These are phyloP conservation scores for Meloidogyne hapla DNA, from an alignment of 1,140 invertebrate species.

Conservation along the genomic window DNA sequence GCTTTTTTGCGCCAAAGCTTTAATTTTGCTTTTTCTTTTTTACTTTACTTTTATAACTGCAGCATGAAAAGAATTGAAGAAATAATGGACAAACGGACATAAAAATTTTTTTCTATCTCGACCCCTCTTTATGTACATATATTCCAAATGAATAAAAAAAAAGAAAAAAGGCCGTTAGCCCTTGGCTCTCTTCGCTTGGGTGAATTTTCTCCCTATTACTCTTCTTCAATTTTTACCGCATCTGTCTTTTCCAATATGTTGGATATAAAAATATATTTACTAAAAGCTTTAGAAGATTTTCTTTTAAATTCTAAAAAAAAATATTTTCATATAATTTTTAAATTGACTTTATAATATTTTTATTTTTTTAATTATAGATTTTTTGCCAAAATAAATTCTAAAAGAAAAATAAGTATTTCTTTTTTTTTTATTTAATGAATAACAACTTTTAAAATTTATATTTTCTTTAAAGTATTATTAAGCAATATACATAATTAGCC, in stretches of 20 bases:
- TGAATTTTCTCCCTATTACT: background rate
- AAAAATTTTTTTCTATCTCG: background rate
- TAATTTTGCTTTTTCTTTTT: background rate
- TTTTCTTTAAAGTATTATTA: no score
- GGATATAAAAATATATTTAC: background rate
- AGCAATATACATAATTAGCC: no score
- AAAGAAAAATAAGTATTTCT: no score
- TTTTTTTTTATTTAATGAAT: no score
- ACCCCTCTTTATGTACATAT: no score
- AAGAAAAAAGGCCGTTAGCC: background rate
- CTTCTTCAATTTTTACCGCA: slow-evolving; percentile 3
- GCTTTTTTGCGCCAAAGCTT: background rate
- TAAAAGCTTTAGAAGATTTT: background rate
- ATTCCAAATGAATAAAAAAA: background rate
- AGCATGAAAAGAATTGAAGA: background rate
- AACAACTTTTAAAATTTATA: background rate
- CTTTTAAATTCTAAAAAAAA: no score
- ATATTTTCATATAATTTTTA: no score
- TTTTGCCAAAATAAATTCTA: no score
- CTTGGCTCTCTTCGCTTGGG: background rate
- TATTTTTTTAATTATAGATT: no score
- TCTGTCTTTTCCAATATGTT: background rate
- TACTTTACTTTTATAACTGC: background rate
- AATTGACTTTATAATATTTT: no score
- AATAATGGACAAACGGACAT: background rate